phyloP scores from a whole-genome alignment of 23 tunicate genomes.

The Halocynthia aurantium region DNA sequence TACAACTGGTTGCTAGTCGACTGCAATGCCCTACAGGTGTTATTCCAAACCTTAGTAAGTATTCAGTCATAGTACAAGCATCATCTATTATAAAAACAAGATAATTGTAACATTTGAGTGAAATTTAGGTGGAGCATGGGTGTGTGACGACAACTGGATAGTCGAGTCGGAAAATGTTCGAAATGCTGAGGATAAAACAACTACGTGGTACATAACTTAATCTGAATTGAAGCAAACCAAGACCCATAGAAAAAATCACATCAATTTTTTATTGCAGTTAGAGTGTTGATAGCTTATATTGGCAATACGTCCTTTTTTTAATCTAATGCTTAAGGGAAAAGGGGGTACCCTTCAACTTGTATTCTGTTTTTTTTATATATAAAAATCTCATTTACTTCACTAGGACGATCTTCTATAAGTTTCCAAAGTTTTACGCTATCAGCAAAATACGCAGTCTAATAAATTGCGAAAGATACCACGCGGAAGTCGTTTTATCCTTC shows the following conservation, averaged over 20 bases:
- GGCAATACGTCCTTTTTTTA: too few species aligned
- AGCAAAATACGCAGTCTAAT: background rate
- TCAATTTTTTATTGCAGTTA: too few species aligned
- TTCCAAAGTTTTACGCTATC: slow-evolving; percentile 25
- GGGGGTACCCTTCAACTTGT: too few species aligned
- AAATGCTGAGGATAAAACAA: background rate
- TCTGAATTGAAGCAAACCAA: background rate
- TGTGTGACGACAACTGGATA: background rate
- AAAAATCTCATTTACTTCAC: background rate
- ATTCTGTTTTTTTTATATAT: background rate
- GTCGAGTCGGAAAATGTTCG: background rate
- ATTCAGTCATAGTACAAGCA: too few species aligned
- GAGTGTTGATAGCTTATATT: too few species aligned
- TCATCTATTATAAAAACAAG: too few species aligned
- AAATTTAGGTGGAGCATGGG: slow-evolving; percentile 1
- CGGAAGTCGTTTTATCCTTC: background rate
- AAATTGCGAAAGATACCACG: background rate
- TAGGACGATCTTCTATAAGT: background rate
- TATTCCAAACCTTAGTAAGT: too few species aligned
- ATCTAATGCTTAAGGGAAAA: too few species aligned
- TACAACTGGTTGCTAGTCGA: too few species aligned
- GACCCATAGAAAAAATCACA: background rate
- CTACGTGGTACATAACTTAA: background rate
- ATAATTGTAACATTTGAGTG: too few species aligned
- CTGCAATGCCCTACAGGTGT: too few species aligned